Evolutionary conservation across 1,140 invertebrate genomes (phyloP), one percentile per base, ranked within the genome.

Genomic region (Drosophila sturtevanti): DNA sequence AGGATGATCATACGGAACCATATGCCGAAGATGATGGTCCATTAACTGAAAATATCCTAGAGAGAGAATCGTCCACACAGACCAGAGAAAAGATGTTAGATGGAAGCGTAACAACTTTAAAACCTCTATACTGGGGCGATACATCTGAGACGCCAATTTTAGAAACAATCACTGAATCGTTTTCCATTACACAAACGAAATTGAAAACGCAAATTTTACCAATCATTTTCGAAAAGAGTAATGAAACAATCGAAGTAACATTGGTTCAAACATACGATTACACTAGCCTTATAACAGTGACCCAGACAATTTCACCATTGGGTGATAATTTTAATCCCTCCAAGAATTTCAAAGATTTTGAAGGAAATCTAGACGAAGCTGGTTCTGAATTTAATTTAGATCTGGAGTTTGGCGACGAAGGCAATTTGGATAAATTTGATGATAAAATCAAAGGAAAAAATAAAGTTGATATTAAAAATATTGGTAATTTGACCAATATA

Each of bases 141-240:
- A 95, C 95, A 66, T 94, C 95, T 72, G 95, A 95, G 77, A 97
- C 96, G 0, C 96, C 96, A 18, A 95, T 96, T 0, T 90, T 98
- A 59, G 96, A 97, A 93, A 98, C 96, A 0, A 92, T 97, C n/a
- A 97, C 96, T 0, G 97, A 98, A 92, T 97, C 96, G 0, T 98
- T 97, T 92, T 97, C 96, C 66, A 97, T 97, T 4, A 97, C 96
- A 0, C 96, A 97, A 91, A 94, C 95, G 0, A 94, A 98, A 92
- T 91, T 97, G 1, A 97, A 97, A 89, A 98, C 97, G 0, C 96
- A 97, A 77, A 94, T 98, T 61, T 92, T 98, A 52, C 97, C 97
- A 1, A 94, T 98, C 0, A 93, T 97, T 10, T 72, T 70, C 55
- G 93, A 93, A 54, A 94, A 95, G 22, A 94, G 93, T 7, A 95